Percentiles rank a stretch among this genome's conserved stretches.
phyloP scores from a whole-genome alignment of 2,113 vertebrate species.

The Solenodon paradoxus region DNA sequence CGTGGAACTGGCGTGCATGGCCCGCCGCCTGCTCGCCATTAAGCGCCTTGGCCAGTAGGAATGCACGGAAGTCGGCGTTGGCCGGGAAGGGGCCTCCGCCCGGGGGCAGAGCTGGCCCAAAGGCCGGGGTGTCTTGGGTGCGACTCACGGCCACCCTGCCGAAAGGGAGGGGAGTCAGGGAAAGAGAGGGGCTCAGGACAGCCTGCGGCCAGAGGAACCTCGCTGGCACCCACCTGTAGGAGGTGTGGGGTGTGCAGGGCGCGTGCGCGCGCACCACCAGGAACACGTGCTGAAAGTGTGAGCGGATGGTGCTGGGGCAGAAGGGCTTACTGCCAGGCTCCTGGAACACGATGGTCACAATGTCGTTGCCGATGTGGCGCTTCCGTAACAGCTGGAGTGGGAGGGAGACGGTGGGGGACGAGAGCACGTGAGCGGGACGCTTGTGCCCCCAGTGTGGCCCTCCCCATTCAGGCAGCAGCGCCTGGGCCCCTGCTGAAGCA shows the following conservation, averaged over 20 bases:
- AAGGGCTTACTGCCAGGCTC: conserved; percentile 91
- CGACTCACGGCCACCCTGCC: conserved; percentile 91
- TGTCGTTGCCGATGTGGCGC: conserved; percentile 94
- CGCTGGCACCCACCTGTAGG: conserved; percentile 85
- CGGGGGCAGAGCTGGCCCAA: conserved; percentile 87
- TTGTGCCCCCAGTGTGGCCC: neutral
- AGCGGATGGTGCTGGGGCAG: conserved; percentile 91
- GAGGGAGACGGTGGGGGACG: neutral
- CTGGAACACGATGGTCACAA: conserved; percentile 95
- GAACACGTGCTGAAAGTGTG: conserved; percentile 94
- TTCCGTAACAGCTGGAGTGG: conserved; percentile 89
- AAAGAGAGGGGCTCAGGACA: neutral
- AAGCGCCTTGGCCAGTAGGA: conserved; percentile 92
- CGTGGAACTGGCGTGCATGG: conserved; percentile 92
- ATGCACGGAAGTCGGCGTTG: conserved; percentile 88
- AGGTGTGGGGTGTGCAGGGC: conserved; percentile 86
- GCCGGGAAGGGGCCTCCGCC: conserved; percentile 88
- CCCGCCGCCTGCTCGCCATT: conserved; percentile 92
- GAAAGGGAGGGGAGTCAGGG: neutral
- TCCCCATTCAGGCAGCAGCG: neutral
- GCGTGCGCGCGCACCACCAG: conserved; percentile 88
- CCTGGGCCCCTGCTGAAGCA: neutral
- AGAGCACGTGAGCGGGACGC: accelerated
- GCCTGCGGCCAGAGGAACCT: neutral
- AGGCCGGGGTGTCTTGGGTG: conserved; percentile 93